phyloP scores from a whole-genome alignment of 2,888 invertebrate species.

The Ischnura elegans region DNA sequence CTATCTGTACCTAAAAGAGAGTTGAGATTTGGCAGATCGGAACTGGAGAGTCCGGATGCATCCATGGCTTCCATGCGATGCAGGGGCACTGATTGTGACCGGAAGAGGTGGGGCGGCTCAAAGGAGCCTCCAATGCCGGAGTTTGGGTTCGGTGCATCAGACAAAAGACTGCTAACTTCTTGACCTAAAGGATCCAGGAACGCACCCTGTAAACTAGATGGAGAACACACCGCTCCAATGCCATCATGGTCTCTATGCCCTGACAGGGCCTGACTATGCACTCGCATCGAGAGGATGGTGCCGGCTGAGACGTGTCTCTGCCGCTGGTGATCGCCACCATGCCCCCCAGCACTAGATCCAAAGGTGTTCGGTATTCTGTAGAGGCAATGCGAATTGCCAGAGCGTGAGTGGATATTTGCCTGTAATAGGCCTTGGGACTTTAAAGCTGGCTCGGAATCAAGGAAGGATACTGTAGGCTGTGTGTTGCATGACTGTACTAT shows the following conservation, averaged over 20 bases:
- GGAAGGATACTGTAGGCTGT: slow-evolving; percentile 36
- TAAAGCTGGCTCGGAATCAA: slow-evolving; percentile 69
- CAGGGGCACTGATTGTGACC: slow-evolving; percentile 91
- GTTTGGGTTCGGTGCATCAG: slow-evolving; percentile 65
- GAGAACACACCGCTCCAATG: slow-evolving; percentile 76
- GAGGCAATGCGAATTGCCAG: slow-evolving; percentile 29
- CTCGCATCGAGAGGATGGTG: slow-evolving; percentile 33
- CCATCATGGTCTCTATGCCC: slow-evolving; percentile 74
- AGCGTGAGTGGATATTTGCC: slow-evolving; percentile 22
- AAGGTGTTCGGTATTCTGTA: slow-evolving; percentile 53
- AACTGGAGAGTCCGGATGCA: slow-evolving; percentile 69
- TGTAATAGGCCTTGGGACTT: slow-evolving; percentile 70
- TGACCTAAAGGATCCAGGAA: slow-evolving; percentile 71
- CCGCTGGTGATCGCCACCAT: slow-evolving; percentile 74
- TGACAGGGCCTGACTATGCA: slow-evolving; percentile 74
- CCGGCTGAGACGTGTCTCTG: slow-evolving; percentile 72
- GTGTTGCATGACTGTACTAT: slow-evolving; percentile 70
- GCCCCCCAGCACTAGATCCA: slow-evolving; percentile 69
- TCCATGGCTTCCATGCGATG: slow-evolving; percentile 79
- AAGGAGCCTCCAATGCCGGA: slow-evolving; percentile 62
- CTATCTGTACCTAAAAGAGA: slow-evolving; percentile 74
- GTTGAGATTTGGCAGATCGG: slow-evolving; percentile 69
- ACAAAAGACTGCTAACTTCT: slow-evolving; percentile 69
- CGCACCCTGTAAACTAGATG: slow-evolving; percentile 74
- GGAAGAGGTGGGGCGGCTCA: slow-evolving; percentile 73